Conservation (phyloP, 2,888 invertebrate genomes). For the Tribolium freemani region DNA sequence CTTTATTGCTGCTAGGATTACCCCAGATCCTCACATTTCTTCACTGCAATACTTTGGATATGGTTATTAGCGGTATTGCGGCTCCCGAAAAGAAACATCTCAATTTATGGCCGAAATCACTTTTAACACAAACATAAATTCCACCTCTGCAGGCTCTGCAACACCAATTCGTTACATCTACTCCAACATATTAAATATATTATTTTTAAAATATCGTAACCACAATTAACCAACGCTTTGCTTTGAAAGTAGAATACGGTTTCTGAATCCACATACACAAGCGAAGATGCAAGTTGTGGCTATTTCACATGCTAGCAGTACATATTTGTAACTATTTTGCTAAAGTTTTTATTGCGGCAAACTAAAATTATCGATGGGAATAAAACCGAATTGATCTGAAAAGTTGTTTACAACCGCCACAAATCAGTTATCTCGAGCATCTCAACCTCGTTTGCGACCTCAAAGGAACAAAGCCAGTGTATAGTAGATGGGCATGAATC, state of each 20-base stretch:
- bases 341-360: background rate
- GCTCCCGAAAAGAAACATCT: background rate
- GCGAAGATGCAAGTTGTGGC: too few species aligned
- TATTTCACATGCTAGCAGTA: too few species aligned
- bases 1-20: constrained; percentile 21
- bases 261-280: too few species aligned
- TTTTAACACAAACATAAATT: background rate
- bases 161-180: too few species aligned
- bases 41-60: background rate
- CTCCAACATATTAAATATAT: too few species aligned
- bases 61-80: background rate
- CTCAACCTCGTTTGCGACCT: background rate
- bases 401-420: constrained; percentile 1
- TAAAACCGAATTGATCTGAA: background rate
- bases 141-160: background rate
- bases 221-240: too few species aligned
- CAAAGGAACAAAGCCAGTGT: constrained; percentile 1
- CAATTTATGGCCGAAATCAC: background rate
- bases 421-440: constrained; percentile 3
- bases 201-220: too few species aligned
- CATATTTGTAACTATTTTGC: too few species aligned
- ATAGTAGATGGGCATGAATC: constrained; percentile 1
- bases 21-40: background rate
- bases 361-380: background rate
- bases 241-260: too few species aligned